Conservation (phyloP, 2,797 vertebrate species). For the Halcyon leucocephala region DNA sequence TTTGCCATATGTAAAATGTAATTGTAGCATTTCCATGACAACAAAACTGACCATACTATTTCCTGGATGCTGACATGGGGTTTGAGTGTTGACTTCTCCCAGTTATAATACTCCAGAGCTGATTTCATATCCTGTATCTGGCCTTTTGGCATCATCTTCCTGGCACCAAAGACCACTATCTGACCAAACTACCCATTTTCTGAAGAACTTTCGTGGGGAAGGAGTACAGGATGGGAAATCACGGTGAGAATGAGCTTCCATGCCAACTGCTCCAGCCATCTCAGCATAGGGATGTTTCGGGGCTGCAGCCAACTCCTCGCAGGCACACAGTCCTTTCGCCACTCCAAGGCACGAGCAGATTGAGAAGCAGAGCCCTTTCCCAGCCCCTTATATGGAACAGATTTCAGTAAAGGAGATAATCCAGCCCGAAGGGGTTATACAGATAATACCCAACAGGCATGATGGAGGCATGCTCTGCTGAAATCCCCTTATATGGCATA, state of each 20-base stretch:
- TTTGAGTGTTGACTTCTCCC: not conserved
- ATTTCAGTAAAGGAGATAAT: slow-evolving; percentile 66
- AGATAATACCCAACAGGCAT: slow-evolving; percentile 51
- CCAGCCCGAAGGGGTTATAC: slow-evolving; percentile 26
- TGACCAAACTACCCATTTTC: not conserved
- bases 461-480: slow-evolving; percentile 10
- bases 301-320: slow-evolving; percentile 24
- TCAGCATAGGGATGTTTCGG: not conserved
- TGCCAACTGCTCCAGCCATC: not conserved
- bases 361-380: slow-evolving; percentile 44
- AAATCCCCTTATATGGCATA: slow-evolving; percentile 51
- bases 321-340: slow-evolving; percentile 43
- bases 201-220: not conserved
- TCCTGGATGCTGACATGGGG: not conserved
- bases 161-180: not conserved
- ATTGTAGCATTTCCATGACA: not conserved
- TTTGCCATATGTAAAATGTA: not conserved
- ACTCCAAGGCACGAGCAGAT: slow-evolving; percentile 48
- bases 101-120: not conserved
- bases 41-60: not conserved
- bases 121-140: not conserved
- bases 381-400: slow-evolving; percentile 66
- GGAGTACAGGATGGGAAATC: not conserved
- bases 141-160: not conserved
- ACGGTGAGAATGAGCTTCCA: not conserved